These are phyloP conservation scores for Stichodactyla helianthus DNA, from an alignment of 64 coral and sea anemone genomes.

Conservation along the genomic window DNA sequence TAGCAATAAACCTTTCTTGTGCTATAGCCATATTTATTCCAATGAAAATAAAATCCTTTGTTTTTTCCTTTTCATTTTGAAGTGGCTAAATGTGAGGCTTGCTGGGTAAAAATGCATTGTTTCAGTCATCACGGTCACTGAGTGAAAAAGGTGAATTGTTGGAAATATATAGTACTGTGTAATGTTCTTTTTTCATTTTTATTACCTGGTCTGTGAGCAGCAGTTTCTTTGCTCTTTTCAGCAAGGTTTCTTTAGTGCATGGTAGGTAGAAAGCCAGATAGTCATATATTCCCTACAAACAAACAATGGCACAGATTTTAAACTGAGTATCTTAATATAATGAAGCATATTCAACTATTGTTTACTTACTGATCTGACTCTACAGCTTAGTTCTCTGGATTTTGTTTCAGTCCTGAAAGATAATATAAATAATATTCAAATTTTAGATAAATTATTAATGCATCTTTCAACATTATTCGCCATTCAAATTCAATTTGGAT, in stretches of 20 bases:
- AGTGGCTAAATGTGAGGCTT: too few species aligned
- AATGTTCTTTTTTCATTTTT: too few species aligned
- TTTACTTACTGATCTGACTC: slow-evolving; percentile 80
- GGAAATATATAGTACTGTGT: too few species aligned
- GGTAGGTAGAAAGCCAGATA: slow-evolving; percentile 88
- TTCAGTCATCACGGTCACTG: too few species aligned
- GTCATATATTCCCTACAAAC: slow-evolving; percentile 82
- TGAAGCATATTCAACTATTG: neutral
- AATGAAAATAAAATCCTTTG: too few species aligned
- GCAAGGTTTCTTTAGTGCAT: slow-evolving; percentile 91
- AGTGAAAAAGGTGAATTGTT: too few species aligned
- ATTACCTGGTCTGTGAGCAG: slow-evolving; percentile 81
- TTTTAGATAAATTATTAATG: neutral
- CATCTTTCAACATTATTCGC: too few species aligned
- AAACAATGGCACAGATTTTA: neutral
- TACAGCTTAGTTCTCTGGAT: slow-evolving; percentile 75
- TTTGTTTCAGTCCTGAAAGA: slow-evolving; percentile 74
- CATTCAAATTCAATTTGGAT: too few species aligned
- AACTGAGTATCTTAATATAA: neutral
- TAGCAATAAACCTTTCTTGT: too few species aligned
- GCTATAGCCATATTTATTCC: too few species aligned
- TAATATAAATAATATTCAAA: neutral
- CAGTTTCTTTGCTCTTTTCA: slow-evolving; percentile 94
- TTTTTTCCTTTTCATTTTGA: too few species aligned
- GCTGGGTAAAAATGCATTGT: too few species aligned